A percentile compares a stretch with the other conserved stretches of the same genome.
Conservation (phyloP, 2,888 invertebrate genomes). For the Polymixis flavicincta region DNA sequence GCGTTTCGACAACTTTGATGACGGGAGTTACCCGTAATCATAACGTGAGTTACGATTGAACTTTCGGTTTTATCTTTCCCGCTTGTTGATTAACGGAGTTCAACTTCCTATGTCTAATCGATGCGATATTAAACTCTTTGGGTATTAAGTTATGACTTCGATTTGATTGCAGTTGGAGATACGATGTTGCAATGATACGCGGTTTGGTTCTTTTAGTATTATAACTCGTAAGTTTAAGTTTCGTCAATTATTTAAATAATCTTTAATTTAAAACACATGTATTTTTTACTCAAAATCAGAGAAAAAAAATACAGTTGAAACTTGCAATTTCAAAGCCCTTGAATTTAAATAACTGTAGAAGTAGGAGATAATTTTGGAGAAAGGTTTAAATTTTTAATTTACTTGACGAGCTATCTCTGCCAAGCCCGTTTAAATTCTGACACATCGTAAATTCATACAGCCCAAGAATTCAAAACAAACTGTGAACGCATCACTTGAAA, state of each 20-base stretch:
- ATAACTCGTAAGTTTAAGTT: neutral
- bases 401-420: neutral
- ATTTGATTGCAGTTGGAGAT: conserved; percentile 41
- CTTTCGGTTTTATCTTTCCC: conserved; percentile 82
- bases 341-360: neutral
- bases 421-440: conserved; percentile 33
- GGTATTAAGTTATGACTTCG: conserved; percentile 67
- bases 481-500: conserved; percentile 44
- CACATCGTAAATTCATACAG: conserved; percentile 49
- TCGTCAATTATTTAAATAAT: neutral
- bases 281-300: neutral
- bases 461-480: conserved; percentile 52
- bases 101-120: conserved; percentile 82
- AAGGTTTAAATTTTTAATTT: conserved; percentile 17
- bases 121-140: conserved; percentile 77
- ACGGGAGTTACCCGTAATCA: conserved; percentile 77
- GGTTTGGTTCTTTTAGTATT: conserved; percentile 12
- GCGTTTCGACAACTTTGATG: conserved; percentile 77
- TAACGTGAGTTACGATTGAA: conserved; percentile 84
- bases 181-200: conserved; percentile 11
- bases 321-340: neutral
- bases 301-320: neutral
- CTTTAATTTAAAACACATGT: too few relatives aligned
- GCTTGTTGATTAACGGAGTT: conserved; percentile 80
- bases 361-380: neutral